Evolutionary conservation across 2,113 vertebrate genomes (phyloP).

Genomic region (Xenopus laevis): DNA sequence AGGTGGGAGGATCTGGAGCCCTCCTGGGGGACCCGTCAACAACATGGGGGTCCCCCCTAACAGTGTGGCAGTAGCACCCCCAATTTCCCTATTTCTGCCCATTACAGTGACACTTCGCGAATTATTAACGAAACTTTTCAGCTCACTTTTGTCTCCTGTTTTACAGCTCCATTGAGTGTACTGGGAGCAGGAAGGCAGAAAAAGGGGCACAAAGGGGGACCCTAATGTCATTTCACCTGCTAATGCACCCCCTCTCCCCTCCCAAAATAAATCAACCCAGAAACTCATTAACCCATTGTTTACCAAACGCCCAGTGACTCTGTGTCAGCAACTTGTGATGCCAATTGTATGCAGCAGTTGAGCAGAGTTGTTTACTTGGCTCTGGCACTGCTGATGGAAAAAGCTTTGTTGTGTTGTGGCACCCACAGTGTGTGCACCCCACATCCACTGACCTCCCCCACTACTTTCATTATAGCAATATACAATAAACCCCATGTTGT

Average conservation of each 20-base stretch:
- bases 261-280: neutral
- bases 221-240: neutral
- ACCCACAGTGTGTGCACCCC: too few relatives aligned
- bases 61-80: constrained; percentile 2
- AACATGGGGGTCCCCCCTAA: constrained; percentile 25
- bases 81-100: constrained; percentile 6
- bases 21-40: constrained; percentile 19
- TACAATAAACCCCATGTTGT: too few relatives aligned
- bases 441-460: too few relatives aligned
- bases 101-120: neutral
- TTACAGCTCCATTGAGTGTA: neutral
- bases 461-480: too few relatives aligned
- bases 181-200: neutral
- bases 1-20: constrained; percentile 55
- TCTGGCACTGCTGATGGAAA: too few relatives aligned
- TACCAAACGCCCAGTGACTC: too few relatives aligned
- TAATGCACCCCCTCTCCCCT: neutral
- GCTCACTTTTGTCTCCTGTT: constrained; percentile 21
- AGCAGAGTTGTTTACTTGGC: too few relatives aligned
- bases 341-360: too few relatives aligned
- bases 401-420: too few relatives aligned
- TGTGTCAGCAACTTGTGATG: too few relatives aligned
- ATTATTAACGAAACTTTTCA: constrained; percentile 26
- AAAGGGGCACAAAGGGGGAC: neutral
- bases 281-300: neutral